Conservation (phyloP, 2,888 invertebrate species). For the Aleiodes testaceus region DNA sequence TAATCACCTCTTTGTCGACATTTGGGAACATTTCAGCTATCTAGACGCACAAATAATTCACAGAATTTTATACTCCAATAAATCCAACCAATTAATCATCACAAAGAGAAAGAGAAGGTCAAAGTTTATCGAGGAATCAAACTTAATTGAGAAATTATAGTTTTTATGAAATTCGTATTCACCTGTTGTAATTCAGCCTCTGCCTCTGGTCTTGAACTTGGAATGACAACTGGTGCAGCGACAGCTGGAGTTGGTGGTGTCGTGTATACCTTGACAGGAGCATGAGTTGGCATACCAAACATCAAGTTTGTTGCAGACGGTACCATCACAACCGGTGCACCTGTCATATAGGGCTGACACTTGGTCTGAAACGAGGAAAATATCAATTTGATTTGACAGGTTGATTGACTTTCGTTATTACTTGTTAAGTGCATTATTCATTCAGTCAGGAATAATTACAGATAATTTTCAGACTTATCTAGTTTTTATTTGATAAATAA, state of each 20-base stretch:
- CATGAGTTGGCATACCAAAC: conserved; percentile 67
- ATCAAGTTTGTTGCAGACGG: conserved; percentile 74
- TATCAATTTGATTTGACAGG: conserved; percentile 35
- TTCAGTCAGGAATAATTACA: background rate
- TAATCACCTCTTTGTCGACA: conserved; percentile 93
- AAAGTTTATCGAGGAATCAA: no score
- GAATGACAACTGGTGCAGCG: conserved; percentile 65
- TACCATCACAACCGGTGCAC: conserved; percentile 81
- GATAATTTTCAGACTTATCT: no score
- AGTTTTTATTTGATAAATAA: no score
- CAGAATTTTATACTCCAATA: background rate
- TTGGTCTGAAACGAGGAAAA: conserved; percentile 54
- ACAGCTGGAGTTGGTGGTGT: conserved; percentile 72
- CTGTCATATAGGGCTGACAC: conserved; percentile 72
- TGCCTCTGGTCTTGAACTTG: conserved; percentile 71
- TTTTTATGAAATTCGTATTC: conserved; percentile 43
- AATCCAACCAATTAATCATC: no score
- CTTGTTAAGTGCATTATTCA: background rate
- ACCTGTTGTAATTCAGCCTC: conserved; percentile 81
- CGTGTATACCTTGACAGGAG: conserved; percentile 74
- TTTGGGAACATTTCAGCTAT: conserved; percentile 98
- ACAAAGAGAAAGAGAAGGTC: no score
- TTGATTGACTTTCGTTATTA: conserved; percentile 30
- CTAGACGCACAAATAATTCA: conserved; percentile 73
- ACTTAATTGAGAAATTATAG: no score